A percentile compares a stretch with the other conserved stretches of the same genome.
phyloP scores from a whole-genome alignment of 1,140 invertebrate species.

The Conopomorpha cramerella region DNA sequence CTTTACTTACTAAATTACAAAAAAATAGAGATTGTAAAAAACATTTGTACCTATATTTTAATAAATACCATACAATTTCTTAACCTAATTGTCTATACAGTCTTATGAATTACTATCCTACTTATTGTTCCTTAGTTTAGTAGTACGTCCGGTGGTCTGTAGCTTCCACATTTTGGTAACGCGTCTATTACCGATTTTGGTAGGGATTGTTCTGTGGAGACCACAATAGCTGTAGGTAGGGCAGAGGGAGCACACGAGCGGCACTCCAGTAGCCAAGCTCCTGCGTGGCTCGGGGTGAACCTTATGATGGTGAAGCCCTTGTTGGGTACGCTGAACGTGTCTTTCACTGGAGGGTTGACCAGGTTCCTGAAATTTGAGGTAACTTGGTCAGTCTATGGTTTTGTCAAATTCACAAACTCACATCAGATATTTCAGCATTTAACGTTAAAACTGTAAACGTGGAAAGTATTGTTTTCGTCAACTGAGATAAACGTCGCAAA shows the following conservation, averaged over 20 bases:
- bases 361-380: constrained; percentile 29
- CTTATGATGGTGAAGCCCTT: constrained; percentile 62
- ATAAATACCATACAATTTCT: no score
- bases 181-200: constrained; percentile 34
- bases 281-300: constrained; percentile 55
- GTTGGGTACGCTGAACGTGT: constrained; percentile 61
- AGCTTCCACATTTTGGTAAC: constrained; percentile 52
- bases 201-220: constrained; percentile 37
- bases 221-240: constrained; percentile 40
- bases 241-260: constrained; percentile 38
- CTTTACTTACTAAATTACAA: no score
- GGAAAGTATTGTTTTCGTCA: no score
- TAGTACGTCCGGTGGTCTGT: constrained; percentile 46
- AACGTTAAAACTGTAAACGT: no score
- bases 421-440: no score
- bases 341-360: constrained; percentile 53
- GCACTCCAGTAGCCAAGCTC: constrained; percentile 56
- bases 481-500: no score
- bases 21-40: no score
- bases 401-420: no score
- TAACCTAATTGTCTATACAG: no score
- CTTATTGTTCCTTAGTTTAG: constrained; percentile 43
- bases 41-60: no score
- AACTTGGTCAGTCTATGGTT: not conserved
- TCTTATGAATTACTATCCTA: no score